A percentile compares a stretch with the other conserved stretches of the same genome.
Evolutionary conservation across 2,113 vertebrate genomes (phyloP).

Genomic region (Apistogramma diplotaenia): DNA sequence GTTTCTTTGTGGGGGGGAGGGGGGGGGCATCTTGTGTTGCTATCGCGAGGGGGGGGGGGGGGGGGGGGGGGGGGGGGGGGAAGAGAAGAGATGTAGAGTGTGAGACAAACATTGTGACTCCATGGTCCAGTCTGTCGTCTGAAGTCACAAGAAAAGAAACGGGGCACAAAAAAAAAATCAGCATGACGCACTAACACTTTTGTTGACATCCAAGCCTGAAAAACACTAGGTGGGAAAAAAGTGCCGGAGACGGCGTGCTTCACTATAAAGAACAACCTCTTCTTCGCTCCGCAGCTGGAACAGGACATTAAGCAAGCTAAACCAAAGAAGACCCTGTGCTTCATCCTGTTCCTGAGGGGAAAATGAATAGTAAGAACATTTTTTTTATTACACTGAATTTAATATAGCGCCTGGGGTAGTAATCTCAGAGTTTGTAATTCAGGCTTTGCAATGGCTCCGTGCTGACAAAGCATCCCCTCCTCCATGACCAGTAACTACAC

Average conservation of each 20-base stretch:
- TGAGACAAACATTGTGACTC: slow-evolving; percentile 12
- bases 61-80: slow-evolving; percentile 3
- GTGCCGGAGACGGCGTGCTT: not conserved
- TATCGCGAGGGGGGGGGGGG: slow-evolving; percentile 9
- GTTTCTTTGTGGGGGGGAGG: no score
- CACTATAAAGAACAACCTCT: not conserved
- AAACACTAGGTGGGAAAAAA: not conserved
- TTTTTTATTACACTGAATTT: slow-evolving; percentile 28
- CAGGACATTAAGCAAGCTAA: slow-evolving; percentile 6
- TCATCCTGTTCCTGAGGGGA: not conserved
- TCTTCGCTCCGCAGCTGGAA: not conserved
- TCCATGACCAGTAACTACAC: not conserved
- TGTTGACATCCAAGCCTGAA: slow-evolving; percentile 2
- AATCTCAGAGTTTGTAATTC: slow-evolving; percentile 29
- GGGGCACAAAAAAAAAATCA: slow-evolving; percentile 30
- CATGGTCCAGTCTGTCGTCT: slow-evolving; percentile 4
- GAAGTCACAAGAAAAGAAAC: slow-evolving; percentile 16
- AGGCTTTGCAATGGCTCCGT: slow-evolving; percentile 16
- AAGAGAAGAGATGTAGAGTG: not conserved
- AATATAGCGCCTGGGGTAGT: slow-evolving; percentile 8
- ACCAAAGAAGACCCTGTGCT: not conserved
- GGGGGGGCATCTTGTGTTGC: no score
- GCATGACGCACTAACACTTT: slow-evolving; percentile 14
- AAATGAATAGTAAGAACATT: slow-evolving; percentile 22
- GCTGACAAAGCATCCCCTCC: slow-evolving; percentile 45